phyloP scores from a whole-genome alignment of 2,113 vertebrate species.

The Lepus europaeus region DNA sequence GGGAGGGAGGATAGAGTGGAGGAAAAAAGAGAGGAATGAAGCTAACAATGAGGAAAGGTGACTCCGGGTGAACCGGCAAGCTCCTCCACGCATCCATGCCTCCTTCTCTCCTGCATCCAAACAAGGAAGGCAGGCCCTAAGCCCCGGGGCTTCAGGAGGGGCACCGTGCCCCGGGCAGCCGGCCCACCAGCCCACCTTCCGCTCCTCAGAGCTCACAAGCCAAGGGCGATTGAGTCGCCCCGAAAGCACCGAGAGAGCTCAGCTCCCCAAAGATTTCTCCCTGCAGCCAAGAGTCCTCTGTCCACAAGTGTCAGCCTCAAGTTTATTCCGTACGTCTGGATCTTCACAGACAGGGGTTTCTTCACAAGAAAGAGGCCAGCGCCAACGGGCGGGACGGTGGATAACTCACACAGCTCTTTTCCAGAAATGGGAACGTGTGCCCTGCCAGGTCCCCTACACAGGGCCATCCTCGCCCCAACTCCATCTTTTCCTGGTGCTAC shows the following conservation, averaged over 20 bases:
- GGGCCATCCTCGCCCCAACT: no score
- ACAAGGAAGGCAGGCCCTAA: not conserved
- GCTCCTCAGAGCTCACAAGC: accelerated
- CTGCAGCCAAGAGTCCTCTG: not conserved
- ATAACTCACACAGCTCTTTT: not conserved
- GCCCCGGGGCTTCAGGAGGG: not conserved
- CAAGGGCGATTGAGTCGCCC: not conserved
- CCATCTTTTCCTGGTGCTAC: not conserved
- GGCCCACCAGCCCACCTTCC: not conserved
- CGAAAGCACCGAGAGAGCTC: not conserved
- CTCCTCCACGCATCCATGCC: not conserved
- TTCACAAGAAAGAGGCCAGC: not conserved
- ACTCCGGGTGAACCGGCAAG: not conserved
- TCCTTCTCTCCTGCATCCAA: not conserved
- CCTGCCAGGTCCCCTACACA: not conserved
- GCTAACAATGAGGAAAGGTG: not conserved
- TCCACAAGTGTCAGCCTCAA: not conserved
- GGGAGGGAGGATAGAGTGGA: not conserved
- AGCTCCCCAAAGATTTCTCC: not conserved
- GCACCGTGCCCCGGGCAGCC: no score
- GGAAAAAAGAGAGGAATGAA: not conserved
- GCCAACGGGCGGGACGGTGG: no score
- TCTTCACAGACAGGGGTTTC: not conserved
- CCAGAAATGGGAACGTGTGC: not conserved
- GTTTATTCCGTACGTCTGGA: not conserved